Base-by-base conservation (phyloP, 2,113 vertebrate genomes). In the Tonatia bakeri region DNA sequence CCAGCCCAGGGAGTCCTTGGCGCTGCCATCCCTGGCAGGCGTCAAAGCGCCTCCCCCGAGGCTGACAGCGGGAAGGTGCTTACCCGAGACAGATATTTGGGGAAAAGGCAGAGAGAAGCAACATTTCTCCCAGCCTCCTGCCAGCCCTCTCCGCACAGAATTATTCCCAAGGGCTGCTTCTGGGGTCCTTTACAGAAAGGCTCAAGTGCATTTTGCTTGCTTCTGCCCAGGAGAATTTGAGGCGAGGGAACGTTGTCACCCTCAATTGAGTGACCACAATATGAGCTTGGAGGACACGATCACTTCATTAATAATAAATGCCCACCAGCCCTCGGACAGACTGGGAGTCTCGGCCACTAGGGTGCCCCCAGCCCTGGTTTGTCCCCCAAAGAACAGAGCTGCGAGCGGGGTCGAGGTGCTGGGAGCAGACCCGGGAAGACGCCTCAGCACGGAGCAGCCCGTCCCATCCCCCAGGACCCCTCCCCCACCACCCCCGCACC, bases 41-140 rank as follows among this genome's bases (percentile, higher is more conserved):
- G 12, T 0, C n/a, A 38, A 31, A 38, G 83, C 77, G 0, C 50
- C 65, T 87, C 59, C 73, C 87, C 28, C 1, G 64, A 70, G 93
- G 84, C 93, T 33, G 79, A 47, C 61, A 5, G 31, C 26, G 28
- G 28, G 26, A 28, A 50, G 87, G 70, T 96, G 90, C 90, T 96
- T 96, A 92, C 91, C 93, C 33, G 33, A 70, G 72, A 88, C 64
- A 59, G 95, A 81, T 79, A 77, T 90, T 75, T 84, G 93, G 65
- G 85, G 94, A 75, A 79, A 72, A 94, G 91, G 85, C 87, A 64
- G 76, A 50, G 64, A 69, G 73, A 90, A 31, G 75, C 87, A 31
- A 11, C 67, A 3, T 59, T 79, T 36, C 89, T 67, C 3, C 40
- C 69, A 33, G 91, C 91, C 87, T 87, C 70, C 88, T 69, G 94